phyloP scores from a whole-genome alignment of 1,140 invertebrate genomes.

The Drosophila repletoides region DNA sequence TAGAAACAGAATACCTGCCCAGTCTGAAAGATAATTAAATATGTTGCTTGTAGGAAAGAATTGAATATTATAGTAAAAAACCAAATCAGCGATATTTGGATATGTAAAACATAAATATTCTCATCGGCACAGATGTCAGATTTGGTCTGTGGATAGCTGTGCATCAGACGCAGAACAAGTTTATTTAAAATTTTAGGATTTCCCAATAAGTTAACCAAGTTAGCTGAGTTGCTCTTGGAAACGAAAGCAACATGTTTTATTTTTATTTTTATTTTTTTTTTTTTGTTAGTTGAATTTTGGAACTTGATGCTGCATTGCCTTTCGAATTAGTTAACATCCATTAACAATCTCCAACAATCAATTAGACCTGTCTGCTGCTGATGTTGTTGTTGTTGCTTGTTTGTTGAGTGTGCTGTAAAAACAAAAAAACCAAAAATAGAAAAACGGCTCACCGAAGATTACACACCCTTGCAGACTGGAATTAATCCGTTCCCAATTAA shows the following conservation, averaged over 20 bases:
- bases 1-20: too few species aligned
- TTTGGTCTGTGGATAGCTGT: not conserved
- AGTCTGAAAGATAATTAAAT: too few species aligned
- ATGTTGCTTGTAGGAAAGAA: too few species aligned
- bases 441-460: too few species aligned
- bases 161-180: constrained; percentile 11
- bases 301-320: not conserved
- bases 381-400: not conserved
- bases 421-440: not conserved
- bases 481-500: too few species aligned
- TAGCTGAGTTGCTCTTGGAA: constrained; percentile 22
- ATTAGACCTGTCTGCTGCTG: constrained; percentile 35
- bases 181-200: constrained; percentile 7
- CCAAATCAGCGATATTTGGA: too few species aligned
- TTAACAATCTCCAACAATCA: constrained; percentile 35
- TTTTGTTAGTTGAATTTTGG: not conserved
- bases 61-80: too few species aligned
- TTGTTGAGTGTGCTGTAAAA: constrained; percentile 4
- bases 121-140: too few species aligned
- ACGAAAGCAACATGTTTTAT: constrained; percentile 19
- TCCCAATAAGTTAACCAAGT: not conserved
- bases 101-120: too few species aligned
- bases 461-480: too few species aligned
- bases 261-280: constrained; percentile 8
- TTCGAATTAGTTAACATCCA: constrained; percentile 34